Conservation (phyloP, 2,888 invertebrate species). For the Mellilla xanthometata region DNA sequence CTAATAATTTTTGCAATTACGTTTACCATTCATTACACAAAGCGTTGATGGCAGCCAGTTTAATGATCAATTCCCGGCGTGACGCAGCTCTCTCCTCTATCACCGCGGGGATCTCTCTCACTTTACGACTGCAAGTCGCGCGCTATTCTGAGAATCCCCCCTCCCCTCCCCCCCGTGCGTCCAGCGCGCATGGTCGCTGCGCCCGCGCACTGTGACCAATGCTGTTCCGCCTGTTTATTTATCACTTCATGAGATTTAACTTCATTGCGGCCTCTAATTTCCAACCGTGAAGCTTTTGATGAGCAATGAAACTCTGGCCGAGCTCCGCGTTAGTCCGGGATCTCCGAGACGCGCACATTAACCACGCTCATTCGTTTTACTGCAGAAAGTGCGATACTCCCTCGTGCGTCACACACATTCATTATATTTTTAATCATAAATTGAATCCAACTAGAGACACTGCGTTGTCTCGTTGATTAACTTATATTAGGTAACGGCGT, state of each 20-base stretch:
- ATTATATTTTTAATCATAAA: too few relatives aligned
- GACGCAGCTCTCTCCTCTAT: constrained; percentile 22
- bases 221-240: constrained; percentile 48
- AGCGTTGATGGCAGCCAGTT: too few relatives aligned
- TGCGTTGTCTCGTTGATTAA: too few relatives aligned
- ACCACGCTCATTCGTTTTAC: too few relatives aligned
- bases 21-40: too few relatives aligned
- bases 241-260: constrained; percentile 32
- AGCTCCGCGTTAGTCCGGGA: neutral
- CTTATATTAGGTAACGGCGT: too few relatives aligned
- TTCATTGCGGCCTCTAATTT: constrained; percentile 17
- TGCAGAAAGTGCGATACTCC: too few relatives aligned
- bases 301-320: constrained; percentile 4
- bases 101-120: constrained; percentile 44
- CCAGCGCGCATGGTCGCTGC: constrained; percentile 11
- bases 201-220: constrained; percentile 33
- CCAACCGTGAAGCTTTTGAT: constrained; percentile 16
- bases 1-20: too few relatives aligned
- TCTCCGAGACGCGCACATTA: neutral
- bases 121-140: constrained; percentile 52
- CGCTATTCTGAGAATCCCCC: constrained; percentile 48
- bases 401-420: too few relatives aligned
- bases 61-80: constrained; percentile 17
- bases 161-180: constrained; percentile 16
- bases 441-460: too few relatives aligned